Evolutionary conservation across 2,113 vertebrate genomes (phyloP), one percentile per base, ranked within the genome.

Genomic region (Zootoca vivipara): DNA sequence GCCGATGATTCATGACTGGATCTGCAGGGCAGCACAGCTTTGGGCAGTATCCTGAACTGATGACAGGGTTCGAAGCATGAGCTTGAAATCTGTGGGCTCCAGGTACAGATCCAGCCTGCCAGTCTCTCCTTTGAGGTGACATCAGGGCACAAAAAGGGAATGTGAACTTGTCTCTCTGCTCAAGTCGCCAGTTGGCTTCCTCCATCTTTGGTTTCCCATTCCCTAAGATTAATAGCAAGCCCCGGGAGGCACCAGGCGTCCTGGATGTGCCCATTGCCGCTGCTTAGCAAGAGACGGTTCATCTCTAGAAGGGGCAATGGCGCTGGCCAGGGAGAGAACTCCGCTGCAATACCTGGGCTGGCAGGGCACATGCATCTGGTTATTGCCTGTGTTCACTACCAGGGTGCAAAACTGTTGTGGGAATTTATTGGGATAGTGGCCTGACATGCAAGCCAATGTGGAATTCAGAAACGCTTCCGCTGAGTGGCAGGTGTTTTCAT

Each of bases 241-340:
- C 72, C 74, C 26, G 4, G 28, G 18, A 58, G 33, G 30, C 16
- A 80, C 16, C 28, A 58, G 30, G 5, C 42, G 3, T 42, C 2
- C 46, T 46, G 22, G 77, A n/a, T 8, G 77, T 20, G 22, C 74
- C 9, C 9, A 77, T 82, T 82, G 81, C 24, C 35, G 4, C 62
- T 5, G 65, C 12, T 22, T 42, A 42, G 24, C 42, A 82, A 82
- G 18, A 18, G 38, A 64, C 3, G 1, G 33, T 24, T 24, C 24
- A 22, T 70, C 40, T 83, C 28, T 38, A 42, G 38, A 83, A 69
- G 4, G 3, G 24, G 12, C 2, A 28, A 24, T 24, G 64, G 64
- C 5, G 15, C 46, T 4, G 20, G 30, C n/a, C n/a, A n/a, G 30
- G 0, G 3, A 2, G 28, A 12, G 0, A 46, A 52, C 46, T 40